phyloP scores from a whole-genome alignment of 2,797 vertebrate species.

The Allobates femoralis region DNA sequence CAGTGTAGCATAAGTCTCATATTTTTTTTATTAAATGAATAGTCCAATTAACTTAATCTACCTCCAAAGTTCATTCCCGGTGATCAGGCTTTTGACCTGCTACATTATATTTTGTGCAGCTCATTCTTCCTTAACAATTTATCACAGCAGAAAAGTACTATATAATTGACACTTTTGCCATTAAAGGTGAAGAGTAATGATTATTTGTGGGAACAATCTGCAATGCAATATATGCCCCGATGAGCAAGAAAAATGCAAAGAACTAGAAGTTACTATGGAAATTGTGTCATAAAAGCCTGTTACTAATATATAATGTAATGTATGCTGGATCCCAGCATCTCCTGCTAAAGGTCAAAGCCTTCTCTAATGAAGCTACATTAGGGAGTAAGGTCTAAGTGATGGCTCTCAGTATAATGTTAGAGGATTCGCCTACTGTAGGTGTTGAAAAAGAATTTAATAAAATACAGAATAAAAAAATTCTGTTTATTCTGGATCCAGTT shows the following conservation, averaged over 20 bases:
- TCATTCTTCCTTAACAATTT: neutral
- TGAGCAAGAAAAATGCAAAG: neutral
- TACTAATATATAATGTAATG: neutral
- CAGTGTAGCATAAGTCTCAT: neutral
- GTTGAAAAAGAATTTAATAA: too few relatives aligned
- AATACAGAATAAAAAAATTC: too few relatives aligned
- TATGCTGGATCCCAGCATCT: neutral
- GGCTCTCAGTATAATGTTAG: too few relatives aligned
- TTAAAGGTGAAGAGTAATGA: slow-evolving; percentile 20
- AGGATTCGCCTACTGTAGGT: too few relatives aligned
- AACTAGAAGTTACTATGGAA: neutral
- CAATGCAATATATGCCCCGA: neutral
- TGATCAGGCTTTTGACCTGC: neutral
- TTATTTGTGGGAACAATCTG: neutral
- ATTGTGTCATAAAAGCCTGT: neutral
- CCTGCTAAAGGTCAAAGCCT: neutral
- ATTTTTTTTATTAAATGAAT: neutral
- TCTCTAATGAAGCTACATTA: neutral
- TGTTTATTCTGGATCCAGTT: too few relatives aligned
- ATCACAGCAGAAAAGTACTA: neutral
- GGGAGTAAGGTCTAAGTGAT: neutral
- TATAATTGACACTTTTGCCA: neutral
- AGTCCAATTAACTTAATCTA: neutral
- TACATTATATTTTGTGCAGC: neutral
- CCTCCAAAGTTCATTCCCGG: neutral